phyloP scores from a whole-genome alignment of 2,113 vertebrate genomes.

The Sigmodon hispidus region DNA sequence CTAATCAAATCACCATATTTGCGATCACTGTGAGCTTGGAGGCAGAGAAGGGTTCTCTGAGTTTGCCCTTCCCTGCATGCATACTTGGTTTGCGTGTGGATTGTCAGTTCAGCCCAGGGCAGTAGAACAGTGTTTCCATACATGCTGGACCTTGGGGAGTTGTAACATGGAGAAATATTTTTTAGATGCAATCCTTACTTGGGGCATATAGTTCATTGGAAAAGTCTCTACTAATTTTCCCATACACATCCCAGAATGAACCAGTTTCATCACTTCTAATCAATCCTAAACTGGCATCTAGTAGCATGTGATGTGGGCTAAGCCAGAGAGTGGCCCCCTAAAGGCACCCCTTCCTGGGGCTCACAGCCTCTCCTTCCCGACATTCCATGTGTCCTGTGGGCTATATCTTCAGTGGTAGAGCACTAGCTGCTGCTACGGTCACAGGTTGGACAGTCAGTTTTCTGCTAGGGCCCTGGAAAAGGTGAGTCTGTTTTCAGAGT shows the following conservation, averaged over 20 bases:
- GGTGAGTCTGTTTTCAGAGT: neutral
- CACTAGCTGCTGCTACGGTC: neutral
- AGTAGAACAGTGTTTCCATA: rapidly evolving
- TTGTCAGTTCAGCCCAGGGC: neutral
- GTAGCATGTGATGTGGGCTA: neutral
- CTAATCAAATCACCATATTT: neutral
- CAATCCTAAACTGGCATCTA: neutral
- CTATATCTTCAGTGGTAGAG: neutral
- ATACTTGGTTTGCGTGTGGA: rapidly evolving
- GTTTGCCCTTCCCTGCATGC: neutral
- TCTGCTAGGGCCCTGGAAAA: neutral
- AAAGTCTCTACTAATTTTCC: neutral
- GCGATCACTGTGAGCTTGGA: neutral
- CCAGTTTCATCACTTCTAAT: neutral
- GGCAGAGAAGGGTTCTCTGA: neutral
- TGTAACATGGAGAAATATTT: rapidly evolving
- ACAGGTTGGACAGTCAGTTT: neutral
- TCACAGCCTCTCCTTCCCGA: rapidly evolving
- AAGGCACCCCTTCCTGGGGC: rapidly evolving
- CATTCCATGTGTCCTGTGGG: neutral
- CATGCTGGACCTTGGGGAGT: rapidly evolving
- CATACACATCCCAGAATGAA: neutral
- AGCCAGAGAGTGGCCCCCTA: neutral
- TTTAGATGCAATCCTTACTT: neutral
- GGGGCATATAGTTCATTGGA: neutral